Conservation (phyloP, 23 tunicate species). For the Trididemnum clinides region DNA sequence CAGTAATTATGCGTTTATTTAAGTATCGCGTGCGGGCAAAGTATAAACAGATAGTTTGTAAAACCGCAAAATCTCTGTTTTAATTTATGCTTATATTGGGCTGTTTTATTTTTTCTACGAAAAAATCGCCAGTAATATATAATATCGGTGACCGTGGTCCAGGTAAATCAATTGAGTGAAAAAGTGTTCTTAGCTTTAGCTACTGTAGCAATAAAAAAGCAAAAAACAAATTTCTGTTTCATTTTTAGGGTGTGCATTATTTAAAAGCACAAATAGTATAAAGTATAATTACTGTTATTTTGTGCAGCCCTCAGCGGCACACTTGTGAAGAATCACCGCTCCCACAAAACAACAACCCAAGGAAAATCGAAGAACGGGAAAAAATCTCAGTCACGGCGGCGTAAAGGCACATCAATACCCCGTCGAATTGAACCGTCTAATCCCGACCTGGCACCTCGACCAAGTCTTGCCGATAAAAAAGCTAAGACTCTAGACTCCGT, state of each 20-base stretch:
- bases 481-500: conserved; percentile 64
- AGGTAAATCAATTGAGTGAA: too few relatives aligned
- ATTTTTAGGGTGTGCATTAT: too few relatives aligned
- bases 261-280: too few relatives aligned
- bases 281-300: too few relatives aligned
- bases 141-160: too few relatives aligned
- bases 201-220: too few relatives aligned
- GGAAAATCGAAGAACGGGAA: conserved; percentile 34
- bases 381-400: conserved; percentile 48
- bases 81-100: conserved; percentile 5
- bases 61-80: background rate
- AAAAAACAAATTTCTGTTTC: too few relatives aligned
- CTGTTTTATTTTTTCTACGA: background rate
- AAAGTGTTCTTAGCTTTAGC: too few relatives aligned
- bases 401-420: conserved; percentile 63
- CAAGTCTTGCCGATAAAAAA: conserved; percentile 17
- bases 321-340: too few relatives aligned
- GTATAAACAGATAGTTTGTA: background rate
- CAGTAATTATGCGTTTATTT: background rate
- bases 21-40: background rate
- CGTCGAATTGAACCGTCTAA: conserved; percentile 39
- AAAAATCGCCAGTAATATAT: background rate
- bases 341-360: too few relatives aligned
- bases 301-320: too few relatives aligned
- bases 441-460: background rate